Evolutionary conservation across 2,113 vertebrate genomes (phyloP).

Genomic region (Ivindomyrus marchei): DNA sequence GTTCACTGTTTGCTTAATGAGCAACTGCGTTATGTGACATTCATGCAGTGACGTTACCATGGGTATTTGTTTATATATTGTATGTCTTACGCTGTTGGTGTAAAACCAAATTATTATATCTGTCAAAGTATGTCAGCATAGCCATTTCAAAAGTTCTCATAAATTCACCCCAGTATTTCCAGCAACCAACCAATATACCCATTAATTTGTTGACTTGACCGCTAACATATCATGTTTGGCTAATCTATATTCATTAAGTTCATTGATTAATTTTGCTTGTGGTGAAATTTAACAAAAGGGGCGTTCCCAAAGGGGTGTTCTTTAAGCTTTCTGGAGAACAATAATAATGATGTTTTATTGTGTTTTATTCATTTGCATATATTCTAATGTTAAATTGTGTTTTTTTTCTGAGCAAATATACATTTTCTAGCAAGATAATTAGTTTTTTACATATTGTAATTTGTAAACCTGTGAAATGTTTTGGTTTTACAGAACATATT

Average conservation of each 20-base stretch:
- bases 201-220: neutral
- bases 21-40: constrained; percentile 27
- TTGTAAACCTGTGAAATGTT: neutral
- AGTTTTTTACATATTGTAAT: neutral
- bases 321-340: neutral
- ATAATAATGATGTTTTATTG: neutral
- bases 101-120: neutral
- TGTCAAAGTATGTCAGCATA: neutral
- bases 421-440: neutral
- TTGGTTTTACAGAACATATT: constrained; percentile 75
- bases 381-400: neutral
- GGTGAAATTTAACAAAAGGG: neutral
- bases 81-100: neutral
- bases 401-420: neutral
- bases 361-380: neutral
- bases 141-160: neutral
- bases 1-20: constrained; percentile 29
- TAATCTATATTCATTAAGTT: neutral
- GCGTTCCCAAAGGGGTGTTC: neutral
- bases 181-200: neutral
- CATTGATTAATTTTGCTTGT: neutral
- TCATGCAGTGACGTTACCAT: neutral
- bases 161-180: neutral
- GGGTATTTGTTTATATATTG: neutral
- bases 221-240: neutral